Evolutionary conservation across 2,888 invertebrate genomes (phyloP).

Genomic region (Amphipyra berbera): DNA sequence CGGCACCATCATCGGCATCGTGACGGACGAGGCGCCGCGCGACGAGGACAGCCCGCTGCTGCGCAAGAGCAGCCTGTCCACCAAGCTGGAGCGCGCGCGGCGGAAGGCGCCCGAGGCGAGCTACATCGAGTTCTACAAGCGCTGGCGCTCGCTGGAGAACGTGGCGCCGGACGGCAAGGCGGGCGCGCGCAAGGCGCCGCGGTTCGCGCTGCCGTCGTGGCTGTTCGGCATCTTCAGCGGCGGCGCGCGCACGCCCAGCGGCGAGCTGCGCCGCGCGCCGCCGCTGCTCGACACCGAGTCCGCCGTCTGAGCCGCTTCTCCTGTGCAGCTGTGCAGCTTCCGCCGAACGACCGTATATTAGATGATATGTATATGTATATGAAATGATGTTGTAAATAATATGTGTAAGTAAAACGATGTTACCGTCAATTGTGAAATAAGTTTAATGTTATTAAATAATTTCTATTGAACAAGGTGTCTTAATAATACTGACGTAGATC

Average conservation of each 20-base stretch:
- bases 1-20: slow-evolving; percentile 81
- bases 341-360: slow-evolving; percentile 50
- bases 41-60: slow-evolving; percentile 86
- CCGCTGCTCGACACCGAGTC: slow-evolving; percentile 86
- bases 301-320: slow-evolving; percentile 76
- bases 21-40: slow-evolving; percentile 75
- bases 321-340: slow-evolving; percentile 23
- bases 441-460: slow-evolving; percentile 90
- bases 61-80: slow-evolving; percentile 80
- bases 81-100: slow-evolving; percentile 78
- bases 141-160: slow-evolving; percentile 95
- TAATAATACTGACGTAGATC: slow-evolving; percentile 89
- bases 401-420: slow-evolving; percentile 90
- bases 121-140: slow-evolving; percentile 90
- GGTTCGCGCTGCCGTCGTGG: slow-evolving; percentile 93
- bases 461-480: slow-evolving; percentile 86
- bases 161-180: slow-evolving; percentile 84
- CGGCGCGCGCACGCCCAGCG: slow-evolving; percentile 92
- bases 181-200: slow-evolving; percentile 89
- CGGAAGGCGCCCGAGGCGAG: slow-evolving; percentile 81
- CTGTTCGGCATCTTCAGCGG: slow-evolving; percentile 91
- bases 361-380: slow-evolving; percentile 77
- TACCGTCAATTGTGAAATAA: slow-evolving; percentile 90
- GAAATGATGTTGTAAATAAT: slow-evolving; percentile 87
- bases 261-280: slow-evolving; percentile 82